phyloP scores from a whole-genome alignment of 2,888 invertebrate genomes.

The Aproaerema taeniolella region DNA sequence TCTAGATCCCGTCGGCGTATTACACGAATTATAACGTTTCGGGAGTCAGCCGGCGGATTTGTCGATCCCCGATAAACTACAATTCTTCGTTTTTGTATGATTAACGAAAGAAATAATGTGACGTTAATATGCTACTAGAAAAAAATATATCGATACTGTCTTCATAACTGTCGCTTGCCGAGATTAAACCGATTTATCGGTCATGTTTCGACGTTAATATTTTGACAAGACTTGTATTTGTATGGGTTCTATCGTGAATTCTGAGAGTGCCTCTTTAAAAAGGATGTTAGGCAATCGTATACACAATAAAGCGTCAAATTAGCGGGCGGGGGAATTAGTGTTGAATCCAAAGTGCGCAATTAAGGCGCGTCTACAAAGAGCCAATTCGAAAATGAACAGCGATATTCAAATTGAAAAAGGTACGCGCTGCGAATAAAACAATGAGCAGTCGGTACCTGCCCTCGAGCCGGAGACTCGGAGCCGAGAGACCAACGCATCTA shows the following conservation, averaged over 20 bases:
- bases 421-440: constrained; percentile 69
- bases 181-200: constrained; percentile 45
- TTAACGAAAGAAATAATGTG: constrained; percentile 42
- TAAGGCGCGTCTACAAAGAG: constrained; percentile 67
- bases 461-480: constrained; percentile 23
- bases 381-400: constrained; percentile 71
- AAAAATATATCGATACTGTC: constrained; percentile 42
- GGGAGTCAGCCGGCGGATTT: constrained; percentile 47
- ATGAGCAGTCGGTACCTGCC: constrained; percentile 43
- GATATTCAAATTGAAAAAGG: constrained; percentile 74
- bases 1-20: constrained; percentile 57
- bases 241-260: constrained; percentile 48
- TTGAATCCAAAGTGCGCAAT: constrained; percentile 74
- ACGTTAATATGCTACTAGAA: constrained; percentile 43
- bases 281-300: constrained; percentile 57
- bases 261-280: constrained; percentile 49
- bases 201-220: constrained; percentile 28
- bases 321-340: constrained; percentile 65
- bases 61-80: constrained; percentile 51
- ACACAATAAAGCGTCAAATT: constrained; percentile 71
- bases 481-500: constrained; percentile 36
- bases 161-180: constrained; percentile 42
- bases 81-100: constrained; percentile 30
- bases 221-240: constrained; percentile 28
- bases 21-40: constrained; percentile 57